These are phyloP conservation scores for Eupithecia tripunctaria DNA, from an alignment of 2,888 invertebrate species.

Conservation along the genomic window DNA sequence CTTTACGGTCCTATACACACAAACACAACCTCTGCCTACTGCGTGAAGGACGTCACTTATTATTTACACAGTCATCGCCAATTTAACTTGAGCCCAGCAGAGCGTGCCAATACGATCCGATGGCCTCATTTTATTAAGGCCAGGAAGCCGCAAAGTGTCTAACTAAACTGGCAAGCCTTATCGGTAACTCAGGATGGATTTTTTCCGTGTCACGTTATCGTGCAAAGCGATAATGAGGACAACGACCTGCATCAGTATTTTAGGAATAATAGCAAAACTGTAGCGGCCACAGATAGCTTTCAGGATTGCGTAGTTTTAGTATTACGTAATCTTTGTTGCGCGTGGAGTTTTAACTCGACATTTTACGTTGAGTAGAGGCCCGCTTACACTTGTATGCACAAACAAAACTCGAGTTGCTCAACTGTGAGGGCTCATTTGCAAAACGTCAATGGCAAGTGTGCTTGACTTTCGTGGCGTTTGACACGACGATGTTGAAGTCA, in stretches of 20 bases:
- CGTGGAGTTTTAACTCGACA: conserved; percentile 4
- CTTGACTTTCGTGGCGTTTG: conserved; percentile 1
- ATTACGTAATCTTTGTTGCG: conserved; percentile 23
- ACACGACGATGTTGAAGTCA: not conserved
- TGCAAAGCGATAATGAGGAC: conserved; percentile 73
- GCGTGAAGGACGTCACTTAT: conserved; percentile 52
- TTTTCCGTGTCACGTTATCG: conserved; percentile 80
- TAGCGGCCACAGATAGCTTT: conserved; percentile 33
- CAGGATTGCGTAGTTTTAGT: conserved; percentile 23
- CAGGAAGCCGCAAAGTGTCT: conserved; percentile 52
- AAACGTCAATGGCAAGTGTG: not conserved
- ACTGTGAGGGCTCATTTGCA: conserved; percentile 1
- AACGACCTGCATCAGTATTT: conserved; percentile 62
- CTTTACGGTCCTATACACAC: conserved; percentile 46
- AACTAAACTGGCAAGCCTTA: conserved; percentile 60
- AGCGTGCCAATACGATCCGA: conserved; percentile 40
- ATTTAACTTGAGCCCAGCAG: conserved; percentile 48
- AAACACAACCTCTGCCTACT: conserved; percentile 55
- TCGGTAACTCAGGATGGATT: conserved; percentile 68
- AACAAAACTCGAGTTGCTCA: not conserved
- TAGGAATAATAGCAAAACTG: conserved; percentile 39
- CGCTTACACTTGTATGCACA: not conserved
- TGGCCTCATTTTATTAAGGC: conserved; percentile 40
- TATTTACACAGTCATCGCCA: conserved; percentile 49
- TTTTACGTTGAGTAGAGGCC: not conserved